These are phyloP conservation scores for Spilogale gracilis DNA, from an alignment of 2,113 vertebrate species.

Conservation along the genomic window DNA sequence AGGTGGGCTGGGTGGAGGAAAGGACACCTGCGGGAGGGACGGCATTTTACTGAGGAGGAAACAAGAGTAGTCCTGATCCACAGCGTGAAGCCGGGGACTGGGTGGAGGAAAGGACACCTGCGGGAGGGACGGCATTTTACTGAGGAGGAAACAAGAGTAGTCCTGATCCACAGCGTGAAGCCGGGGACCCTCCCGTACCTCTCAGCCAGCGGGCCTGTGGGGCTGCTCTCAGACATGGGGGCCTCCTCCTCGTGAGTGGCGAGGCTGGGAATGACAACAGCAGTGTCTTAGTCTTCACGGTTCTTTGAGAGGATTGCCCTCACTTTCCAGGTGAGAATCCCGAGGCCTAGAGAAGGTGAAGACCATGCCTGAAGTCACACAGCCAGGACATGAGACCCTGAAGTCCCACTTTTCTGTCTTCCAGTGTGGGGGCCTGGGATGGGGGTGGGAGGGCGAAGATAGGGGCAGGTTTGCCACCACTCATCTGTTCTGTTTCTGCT, in stretches of 20 bases:
- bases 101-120: not conserved
- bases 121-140: not conserved
- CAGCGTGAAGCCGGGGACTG: not conserved
- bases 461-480: fast-evolving
- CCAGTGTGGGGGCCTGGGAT: not conserved
- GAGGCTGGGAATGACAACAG: no score
- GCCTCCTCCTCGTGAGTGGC: fast-evolving
- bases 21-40: not conserved
- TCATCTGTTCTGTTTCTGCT: not conserved
- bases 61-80: not conserved
- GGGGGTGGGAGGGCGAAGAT: not conserved
- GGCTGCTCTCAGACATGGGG: not conserved
- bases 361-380: not conserved
- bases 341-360: not conserved
- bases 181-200: not conserved
- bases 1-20: not conserved
- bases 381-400: not conserved
- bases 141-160: not conserved
- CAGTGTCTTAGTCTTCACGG: not conserved
- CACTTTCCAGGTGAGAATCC: not conserved
- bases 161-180: not conserved
- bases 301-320: not conserved
- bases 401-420: not conserved
- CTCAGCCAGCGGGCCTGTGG: not conserved
- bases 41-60: not conserved